Percentiles rank a stretch among this genome's conserved stretches.
These are phyloP conservation scores for Rhodophaea formosa DNA, from an alignment of 2,888 invertebrate species.

Conservation along the genomic window DNA sequence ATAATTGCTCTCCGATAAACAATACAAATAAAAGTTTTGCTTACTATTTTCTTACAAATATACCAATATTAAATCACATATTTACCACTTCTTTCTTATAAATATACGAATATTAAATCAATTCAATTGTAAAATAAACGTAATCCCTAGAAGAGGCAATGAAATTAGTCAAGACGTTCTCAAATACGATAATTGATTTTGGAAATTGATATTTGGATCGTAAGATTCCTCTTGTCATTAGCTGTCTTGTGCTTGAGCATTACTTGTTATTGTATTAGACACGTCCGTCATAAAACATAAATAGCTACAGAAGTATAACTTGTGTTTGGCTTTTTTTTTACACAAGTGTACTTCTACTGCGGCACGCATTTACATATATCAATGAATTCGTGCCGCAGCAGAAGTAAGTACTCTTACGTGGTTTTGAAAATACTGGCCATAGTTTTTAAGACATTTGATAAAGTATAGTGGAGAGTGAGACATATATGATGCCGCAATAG, in stretches of 20 bases:
- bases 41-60: too few relatives aligned
- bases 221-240: constrained; percentile 28
- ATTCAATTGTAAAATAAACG: constrained; percentile 1
- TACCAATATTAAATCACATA: constrained; percentile 11
- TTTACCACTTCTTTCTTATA: too few relatives aligned
- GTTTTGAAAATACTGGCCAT: too few relatives aligned
- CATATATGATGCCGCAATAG: too few relatives aligned
- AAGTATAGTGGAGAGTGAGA: too few relatives aligned
- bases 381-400: too few relatives aligned
- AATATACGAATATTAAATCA: constrained; percentile 6
- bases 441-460: too few relatives aligned
- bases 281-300: constrained; percentile 29
- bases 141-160: not conserved
- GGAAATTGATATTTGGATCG: constrained; percentile 23
- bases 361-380: too few relatives aligned
- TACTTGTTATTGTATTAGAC: constrained; percentile 38
- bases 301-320: not conserved
- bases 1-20: too few relatives aligned
- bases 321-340: not conserved
- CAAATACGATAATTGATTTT: constrained; percentile 19
- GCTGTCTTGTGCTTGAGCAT: constrained; percentile 29
- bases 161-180: constrained; percentile 10
- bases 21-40: too few relatives aligned
- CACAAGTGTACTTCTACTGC: too few relatives aligned
- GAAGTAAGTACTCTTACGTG: too few relatives aligned